Base-by-base conservation (phyloP, 1,140 invertebrate genomes). In the Aphelenchoides avenae region DNA sequence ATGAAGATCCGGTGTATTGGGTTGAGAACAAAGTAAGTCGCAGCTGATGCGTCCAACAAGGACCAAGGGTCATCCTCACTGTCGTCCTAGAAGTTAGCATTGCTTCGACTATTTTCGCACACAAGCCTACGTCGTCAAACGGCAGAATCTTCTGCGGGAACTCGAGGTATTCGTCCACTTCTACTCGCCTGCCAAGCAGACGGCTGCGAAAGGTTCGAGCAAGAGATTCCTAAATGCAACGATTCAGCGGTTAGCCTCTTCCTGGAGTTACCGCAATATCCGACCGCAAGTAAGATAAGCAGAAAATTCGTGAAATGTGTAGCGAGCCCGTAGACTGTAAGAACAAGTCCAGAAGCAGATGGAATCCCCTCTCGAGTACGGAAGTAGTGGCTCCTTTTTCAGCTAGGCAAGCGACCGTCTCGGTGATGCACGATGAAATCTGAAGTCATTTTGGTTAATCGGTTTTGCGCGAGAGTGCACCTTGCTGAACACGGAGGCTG, bases 1-100 rank as follows among this genome's bases (percentile, higher is more conserved):
- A 34, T 20, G 7, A 11, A 26, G 7, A 57, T 57, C 37, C 26
- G 13, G 24, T 57, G 55, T 5, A 22, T 24, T 15, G 55, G 55
- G 29, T 57, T 54, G 6, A 57, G 4, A 26, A 68, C 18, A 58
- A 29, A 39, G 26, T 61, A 40, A 22, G 46, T 36, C 11, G 50
- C 37, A 27, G 22, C 24, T 65, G 26, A 30, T 39, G n/a, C 5
- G 52, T 55, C n/a, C 37, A n/a, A 34, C 22, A 39, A 31, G 15
- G 54, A 30, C 15, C 43, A 31, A 27, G 34, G 59, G 13, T 29
- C 50, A 11, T 30, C n/a, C 9, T n/a, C 22, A 27, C 33, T 55
- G 52, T 5, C 7, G n/a, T 54, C 3, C 57, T 2, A 5, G n/a
- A 62, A 61, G 20, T 27, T n/a, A 1, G 15, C 59, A 3, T 13